phyloP scores from a whole-genome alignment of 1,140 invertebrate genomes.

The Dendrolimus kikuchii region DNA sequence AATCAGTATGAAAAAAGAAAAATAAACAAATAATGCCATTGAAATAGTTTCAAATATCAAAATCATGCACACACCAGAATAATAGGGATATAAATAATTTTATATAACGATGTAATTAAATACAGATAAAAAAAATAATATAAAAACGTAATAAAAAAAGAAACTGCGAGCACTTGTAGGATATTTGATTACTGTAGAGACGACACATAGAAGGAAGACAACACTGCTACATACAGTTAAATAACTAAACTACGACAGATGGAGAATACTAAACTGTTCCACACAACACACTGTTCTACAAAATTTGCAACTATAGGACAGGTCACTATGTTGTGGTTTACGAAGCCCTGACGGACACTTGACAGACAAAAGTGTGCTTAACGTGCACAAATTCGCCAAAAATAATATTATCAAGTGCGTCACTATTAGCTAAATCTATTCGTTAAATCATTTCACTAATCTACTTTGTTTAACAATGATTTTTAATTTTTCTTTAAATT shows the following conservation, averaged over 20 bases:
- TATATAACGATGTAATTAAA: no score
- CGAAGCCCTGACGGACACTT: slow-evolving; percentile 48
- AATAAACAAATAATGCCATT: slow-evolving; percentile 16
- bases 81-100: no score
- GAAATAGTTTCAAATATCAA: slow-evolving; percentile 6
- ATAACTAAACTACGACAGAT: slow-evolving; percentile 48
- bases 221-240: slow-evolving; percentile 9
- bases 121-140: no score
- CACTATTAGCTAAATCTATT: slow-evolving; percentile 31
- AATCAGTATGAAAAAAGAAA: slow-evolving; percentile 4
- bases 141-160: no score
- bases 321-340: slow-evolving; percentile 59
- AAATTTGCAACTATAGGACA: slow-evolving; percentile 72
- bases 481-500: slow-evolving; percentile 25
- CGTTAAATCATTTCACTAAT: slow-evolving; percentile 20
- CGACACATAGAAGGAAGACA: no score
- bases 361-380: slow-evolving; percentile 46
- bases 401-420: slow-evolving; percentile 52
- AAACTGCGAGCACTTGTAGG: no score
- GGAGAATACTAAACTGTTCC: slow-evolving; percentile 28
- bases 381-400: slow-evolving; percentile 43
- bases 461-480: slow-evolving; percentile 25
- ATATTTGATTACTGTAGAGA: no score
- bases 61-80: slow-evolving; percentile 8
- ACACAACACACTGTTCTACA: slow-evolving; percentile 42